phyloP scores from a whole-genome alignment of 2,797 vertebrate species.

The Anguilla pacifica region DNA sequence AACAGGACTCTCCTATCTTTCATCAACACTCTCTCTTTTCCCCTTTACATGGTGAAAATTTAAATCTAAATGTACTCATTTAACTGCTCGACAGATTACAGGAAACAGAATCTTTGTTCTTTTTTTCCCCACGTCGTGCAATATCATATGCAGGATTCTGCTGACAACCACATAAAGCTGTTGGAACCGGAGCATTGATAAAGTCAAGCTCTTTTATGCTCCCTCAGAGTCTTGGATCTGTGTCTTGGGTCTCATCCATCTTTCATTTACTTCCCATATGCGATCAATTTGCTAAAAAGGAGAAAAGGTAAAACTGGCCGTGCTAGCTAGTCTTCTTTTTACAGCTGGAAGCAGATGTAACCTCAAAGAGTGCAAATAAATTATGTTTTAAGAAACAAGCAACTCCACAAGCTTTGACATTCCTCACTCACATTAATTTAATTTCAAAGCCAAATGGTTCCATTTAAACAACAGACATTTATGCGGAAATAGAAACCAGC shows the following conservation, averaged over 20 bases:
- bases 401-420: not conserved
- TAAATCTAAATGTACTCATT: not conserved
- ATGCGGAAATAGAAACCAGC: not conserved
- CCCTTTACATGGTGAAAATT: not conserved
- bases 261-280: constrained; percentile 8
- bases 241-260: not conserved
- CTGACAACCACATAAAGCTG: not conserved
- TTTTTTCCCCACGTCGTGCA: not conserved
- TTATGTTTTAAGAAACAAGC: not conserved
- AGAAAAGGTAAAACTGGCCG: not conserved
- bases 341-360: not conserved
- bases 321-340: not conserved
- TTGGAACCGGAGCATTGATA: not conserved
- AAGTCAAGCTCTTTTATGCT: not conserved
- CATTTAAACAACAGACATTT: not conserved
- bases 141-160: not conserved
- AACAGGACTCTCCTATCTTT: not conserved
- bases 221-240: not conserved
- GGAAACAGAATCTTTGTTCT: not conserved
- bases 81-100: not conserved
- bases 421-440: not conserved
- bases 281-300: not conserved
- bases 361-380: not conserved
- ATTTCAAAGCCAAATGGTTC: not conserved
- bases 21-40: not conserved